phyloP scores from a whole-genome alignment of 2,797 vertebrate genomes.

The Arrhamphus sclerolepis region DNA sequence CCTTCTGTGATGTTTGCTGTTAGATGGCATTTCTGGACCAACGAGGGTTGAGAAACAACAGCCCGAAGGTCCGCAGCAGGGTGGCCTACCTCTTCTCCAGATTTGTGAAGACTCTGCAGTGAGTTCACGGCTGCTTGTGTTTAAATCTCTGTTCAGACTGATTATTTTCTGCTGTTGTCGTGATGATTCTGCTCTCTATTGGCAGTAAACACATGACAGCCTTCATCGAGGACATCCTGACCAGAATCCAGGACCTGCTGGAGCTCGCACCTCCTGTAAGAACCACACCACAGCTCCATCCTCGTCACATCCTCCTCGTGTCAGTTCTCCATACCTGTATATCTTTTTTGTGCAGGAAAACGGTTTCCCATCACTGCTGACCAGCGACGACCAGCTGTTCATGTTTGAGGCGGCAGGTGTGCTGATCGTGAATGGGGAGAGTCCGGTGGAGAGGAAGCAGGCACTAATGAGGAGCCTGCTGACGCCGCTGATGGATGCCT shows the following conservation, averaged over 20 bases:
- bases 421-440: constrained; percentile 93
- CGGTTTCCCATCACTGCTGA: constrained; percentile 89
- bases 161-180: too few relatives aligned
- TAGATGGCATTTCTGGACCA: constrained; percentile 99
- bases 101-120: constrained; percentile 97
- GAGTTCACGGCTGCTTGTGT: constrained; percentile 65
- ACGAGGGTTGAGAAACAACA: constrained; percentile 85
- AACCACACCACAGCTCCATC: too few relatives aligned
- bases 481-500: constrained; percentile 92
- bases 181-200: constrained; percentile 26
- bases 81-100: constrained; percentile 96
- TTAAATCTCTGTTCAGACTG: too few relatives aligned
- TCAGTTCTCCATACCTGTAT: not conserved
- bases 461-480: constrained; percentile 94
- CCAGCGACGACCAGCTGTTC: constrained; percentile 97
- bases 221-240: constrained; percentile 95
- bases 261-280: constrained; percentile 92
- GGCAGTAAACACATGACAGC: constrained; percentile 96
- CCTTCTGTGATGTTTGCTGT: not conserved
- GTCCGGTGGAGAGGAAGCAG: constrained; percentile 91
- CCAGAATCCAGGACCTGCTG: constrained; percentile 94
- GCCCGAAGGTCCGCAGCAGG: constrained; percentile 84
- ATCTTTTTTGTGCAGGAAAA: constrained; percentile 85
- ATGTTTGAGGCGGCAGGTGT: constrained; percentile 96
- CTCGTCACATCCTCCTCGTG: not conserved